phyloP scores from a whole-genome alignment of 2,888 invertebrate genomes.

The Drosophila flavopinicola region DNA sequence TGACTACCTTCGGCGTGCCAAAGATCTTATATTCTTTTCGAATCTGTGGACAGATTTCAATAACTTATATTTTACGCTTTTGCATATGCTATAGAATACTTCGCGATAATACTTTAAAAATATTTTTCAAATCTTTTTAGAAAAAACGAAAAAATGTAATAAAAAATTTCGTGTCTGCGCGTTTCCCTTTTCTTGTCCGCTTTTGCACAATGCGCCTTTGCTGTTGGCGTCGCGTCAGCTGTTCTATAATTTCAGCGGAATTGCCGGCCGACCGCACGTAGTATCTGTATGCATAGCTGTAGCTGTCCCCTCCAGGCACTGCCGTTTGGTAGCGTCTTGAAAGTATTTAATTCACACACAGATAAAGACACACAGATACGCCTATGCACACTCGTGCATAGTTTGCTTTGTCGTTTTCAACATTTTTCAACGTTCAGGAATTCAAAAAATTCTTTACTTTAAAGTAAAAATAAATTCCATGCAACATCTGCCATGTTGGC shows the following conservation, averaged over 20 bases:
- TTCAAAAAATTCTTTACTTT: slow-evolving; percentile 77
- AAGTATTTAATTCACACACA: slow-evolving; percentile 54
- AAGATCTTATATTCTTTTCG: no score
- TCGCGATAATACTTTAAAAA: no score
- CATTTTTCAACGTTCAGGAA: slow-evolving; percentile 78
- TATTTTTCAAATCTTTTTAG: no score
- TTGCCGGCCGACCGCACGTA: slow-evolving; percentile 52
- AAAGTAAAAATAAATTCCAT: slow-evolving; percentile 79
- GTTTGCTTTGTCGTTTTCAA: slow-evolving; percentile 75
- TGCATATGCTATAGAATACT: no score
- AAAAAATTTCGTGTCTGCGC: neutral
- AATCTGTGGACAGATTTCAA: no score
- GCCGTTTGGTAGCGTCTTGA: slow-evolving; percentile 49
- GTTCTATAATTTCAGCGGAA: slow-evolving; percentile 63
- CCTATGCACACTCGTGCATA: slow-evolving; percentile 53
- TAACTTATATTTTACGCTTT: no score
- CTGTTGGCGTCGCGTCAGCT: slow-evolving; percentile 46
- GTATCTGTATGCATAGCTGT: slow-evolving; percentile 22
- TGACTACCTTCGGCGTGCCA: no score
- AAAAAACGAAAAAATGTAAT: no score
- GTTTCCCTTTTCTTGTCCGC: neutral
- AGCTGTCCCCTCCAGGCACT: slow-evolving; percentile 40
- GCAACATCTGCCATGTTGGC: slow-evolving; percentile 79
- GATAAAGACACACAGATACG: slow-evolving; percentile 18
- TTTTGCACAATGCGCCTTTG: slow-evolving; percentile 4